These are phyloP conservation scores for Ophiothrix spiculata DNA, from an alignment of 35 echinoderm and acorn worm genomes.

Conservation along the genomic window DNA sequence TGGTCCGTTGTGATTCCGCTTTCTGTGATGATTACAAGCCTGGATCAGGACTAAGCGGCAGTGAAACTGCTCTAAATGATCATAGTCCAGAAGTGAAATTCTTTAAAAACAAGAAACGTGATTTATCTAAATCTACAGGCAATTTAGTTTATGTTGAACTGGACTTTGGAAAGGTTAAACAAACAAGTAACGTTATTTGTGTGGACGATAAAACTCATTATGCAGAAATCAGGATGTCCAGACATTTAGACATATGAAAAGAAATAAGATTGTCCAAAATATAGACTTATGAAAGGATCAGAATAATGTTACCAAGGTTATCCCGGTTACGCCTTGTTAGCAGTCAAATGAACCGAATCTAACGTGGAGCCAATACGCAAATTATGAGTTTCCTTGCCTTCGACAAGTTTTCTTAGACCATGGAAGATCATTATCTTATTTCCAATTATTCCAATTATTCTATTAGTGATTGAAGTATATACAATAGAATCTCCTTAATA, in stretches of 20 bases:
- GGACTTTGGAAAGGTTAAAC: background rate
- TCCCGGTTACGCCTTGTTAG: no score
- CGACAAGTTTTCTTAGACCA: no score
- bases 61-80: background rate
- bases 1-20: background rate
- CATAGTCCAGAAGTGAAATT: background rate
- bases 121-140: background rate
- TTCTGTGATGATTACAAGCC: background rate
- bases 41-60: background rate
- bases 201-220: background rate
- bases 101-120: background rate
- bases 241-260: background rate
- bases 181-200: background rate
- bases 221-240: background rate
- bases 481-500: no score
- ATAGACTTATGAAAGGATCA: no score
- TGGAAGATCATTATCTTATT: no score
- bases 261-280: no score
- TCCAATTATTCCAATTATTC: no score
- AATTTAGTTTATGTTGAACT: background rate
- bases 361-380: no score
- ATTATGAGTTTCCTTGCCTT: no score
- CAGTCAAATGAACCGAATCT: no score
- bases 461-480: no score
- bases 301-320: no score